Base-by-base conservation (phyloP, 2,888 invertebrate species). In the Caenorhabditis sinica region DNA sequence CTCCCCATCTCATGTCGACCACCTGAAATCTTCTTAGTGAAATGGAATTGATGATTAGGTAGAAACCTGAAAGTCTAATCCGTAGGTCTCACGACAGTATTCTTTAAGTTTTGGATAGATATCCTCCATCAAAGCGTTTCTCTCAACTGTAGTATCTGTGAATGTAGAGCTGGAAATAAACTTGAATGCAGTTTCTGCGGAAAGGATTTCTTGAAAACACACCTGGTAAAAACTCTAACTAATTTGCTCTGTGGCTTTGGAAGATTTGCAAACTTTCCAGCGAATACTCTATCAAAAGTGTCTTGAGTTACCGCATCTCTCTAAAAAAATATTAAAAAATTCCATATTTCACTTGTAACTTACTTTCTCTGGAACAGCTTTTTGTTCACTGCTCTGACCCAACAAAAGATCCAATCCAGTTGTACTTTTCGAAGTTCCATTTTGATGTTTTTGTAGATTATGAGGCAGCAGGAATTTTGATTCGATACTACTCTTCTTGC, bases 1-100 rank as follows among this genome's bases (percentile, higher is more conserved):
- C 97, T 6, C 98, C 98, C 98, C 98, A 98, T 92, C 98, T 95
- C 98, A 98, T 98, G 94, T 98, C 98, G 36, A 98, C 98, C 3
- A 98, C 97, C 97, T 97, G 89, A 5, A 84, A 17, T 28, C 5
- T 28, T 28, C 20, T 40, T 23, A 1, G n/a, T 61, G 20, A 49
- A 49, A 0, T 63, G 25, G 6, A 11, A 9, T 23, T 28, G n/a
- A 6, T n/a, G 49, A 65, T 23, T 0, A 3, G 9, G 66, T 36
- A 56, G 4, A 28, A 23, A 97, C 97, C 95, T 98, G 98, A 94
- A 98, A 98, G 93, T 98, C 98, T 43, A 98, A 94, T 0, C 98
- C 98, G 92, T 98, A 97, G 92, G 97, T 97, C 93, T 98, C 97
- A 74, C 98, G 94, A 93, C 98, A 98, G 93, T 97, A 98, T 93